Percentiles rank a stretch among this genome's conserved stretches.
These are phyloP conservation scores for Danio rerio DNA, from an alignment of 2,113 vertebrate species.

Conservation along the genomic window DNA sequence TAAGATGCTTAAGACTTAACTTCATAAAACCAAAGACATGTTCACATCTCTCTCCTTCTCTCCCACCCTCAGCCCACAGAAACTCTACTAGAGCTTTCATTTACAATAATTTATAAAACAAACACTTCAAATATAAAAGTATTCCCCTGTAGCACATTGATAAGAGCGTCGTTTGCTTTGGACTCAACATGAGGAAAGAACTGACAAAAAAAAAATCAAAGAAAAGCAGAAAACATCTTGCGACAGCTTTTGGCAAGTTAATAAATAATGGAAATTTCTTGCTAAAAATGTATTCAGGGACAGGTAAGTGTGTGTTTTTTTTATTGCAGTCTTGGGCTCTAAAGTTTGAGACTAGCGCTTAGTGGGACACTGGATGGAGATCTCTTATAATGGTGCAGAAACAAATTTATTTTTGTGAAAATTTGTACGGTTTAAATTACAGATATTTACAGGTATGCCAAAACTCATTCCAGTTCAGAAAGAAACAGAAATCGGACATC, in stretches of 20 bases:
- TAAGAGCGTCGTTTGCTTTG: conserved; percentile 68
- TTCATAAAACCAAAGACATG: conserved; percentile 74
- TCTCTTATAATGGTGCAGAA: conserved; percentile 58
- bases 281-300: conserved; percentile 34
- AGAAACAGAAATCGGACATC: not conserved
- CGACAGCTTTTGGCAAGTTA: conserved; percentile 69
- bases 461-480: conserved; percentile 44
- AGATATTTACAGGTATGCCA: conserved; percentile 76
- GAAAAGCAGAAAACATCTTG: conserved; percentile 68
- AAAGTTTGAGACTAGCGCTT: not conserved
- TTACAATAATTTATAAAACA: conserved; percentile 80
- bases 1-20: conserved; percentile 70
- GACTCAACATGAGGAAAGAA: conserved; percentile 58
- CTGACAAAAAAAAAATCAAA: conserved; percentile 41
- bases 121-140: conserved; percentile 77
- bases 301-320: not conserved
- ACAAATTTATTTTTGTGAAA: conserved; percentile 63
- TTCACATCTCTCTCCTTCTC: conserved; percentile 47
- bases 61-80: conserved; percentile 62
- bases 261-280: not conserved
- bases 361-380: conserved; percentile 3
- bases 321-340: conserved; percentile 41
- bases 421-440: conserved; percentile 61
- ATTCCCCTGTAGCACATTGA: conserved; percentile 70
- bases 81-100: conserved; percentile 65